Conservation (phyloP, 2,888 invertebrate species). For the Odiellus spinosus region DNA sequence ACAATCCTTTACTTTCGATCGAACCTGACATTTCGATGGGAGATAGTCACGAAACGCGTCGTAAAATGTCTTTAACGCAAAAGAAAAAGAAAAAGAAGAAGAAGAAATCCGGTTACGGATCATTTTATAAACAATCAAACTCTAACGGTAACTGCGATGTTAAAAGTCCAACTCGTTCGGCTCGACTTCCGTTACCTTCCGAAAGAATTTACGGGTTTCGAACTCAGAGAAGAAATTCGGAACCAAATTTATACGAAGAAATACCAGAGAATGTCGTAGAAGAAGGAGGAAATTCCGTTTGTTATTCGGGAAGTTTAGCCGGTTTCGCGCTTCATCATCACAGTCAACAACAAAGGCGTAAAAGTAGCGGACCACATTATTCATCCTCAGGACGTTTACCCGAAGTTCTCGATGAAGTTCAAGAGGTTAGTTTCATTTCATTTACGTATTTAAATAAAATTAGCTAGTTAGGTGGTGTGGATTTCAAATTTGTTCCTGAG, state of each 20-base stretch:
- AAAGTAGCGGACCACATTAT: not conserved
- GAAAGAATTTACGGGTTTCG: too few species aligned
- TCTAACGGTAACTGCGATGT: constrained; percentile 1
- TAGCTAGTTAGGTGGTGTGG: too few species aligned
- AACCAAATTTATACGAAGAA: constrained; percentile 20
- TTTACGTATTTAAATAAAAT: too few species aligned
- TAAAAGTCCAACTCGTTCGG: too few species aligned
- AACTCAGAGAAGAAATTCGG: constrained; percentile 13
- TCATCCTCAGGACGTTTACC: not conserved
- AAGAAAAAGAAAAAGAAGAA: constrained; percentile 15
- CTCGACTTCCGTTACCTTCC: too few species aligned
- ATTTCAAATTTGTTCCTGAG: too few species aligned
- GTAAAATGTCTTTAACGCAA: constrained; percentile 7
- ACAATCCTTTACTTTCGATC: constrained; percentile 19
- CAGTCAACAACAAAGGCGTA: not conserved
- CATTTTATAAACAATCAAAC: constrained; percentile 19
- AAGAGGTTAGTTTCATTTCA: too few species aligned
- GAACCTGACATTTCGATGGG: constrained; percentile 19
- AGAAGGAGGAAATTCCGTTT: constrained; percentile 9
- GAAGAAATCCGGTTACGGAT: constrained; percentile 11
- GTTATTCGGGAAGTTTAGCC: constrained; percentile 15
- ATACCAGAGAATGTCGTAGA: constrained; percentile 11
- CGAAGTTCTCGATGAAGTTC: constrained; percentile 14
- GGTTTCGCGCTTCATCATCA: constrained; percentile 10
- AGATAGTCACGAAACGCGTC: constrained; percentile 9